phyloP scores from a whole-genome alignment of 2,797 vertebrate species.

The Margarornis squamiger region DNA sequence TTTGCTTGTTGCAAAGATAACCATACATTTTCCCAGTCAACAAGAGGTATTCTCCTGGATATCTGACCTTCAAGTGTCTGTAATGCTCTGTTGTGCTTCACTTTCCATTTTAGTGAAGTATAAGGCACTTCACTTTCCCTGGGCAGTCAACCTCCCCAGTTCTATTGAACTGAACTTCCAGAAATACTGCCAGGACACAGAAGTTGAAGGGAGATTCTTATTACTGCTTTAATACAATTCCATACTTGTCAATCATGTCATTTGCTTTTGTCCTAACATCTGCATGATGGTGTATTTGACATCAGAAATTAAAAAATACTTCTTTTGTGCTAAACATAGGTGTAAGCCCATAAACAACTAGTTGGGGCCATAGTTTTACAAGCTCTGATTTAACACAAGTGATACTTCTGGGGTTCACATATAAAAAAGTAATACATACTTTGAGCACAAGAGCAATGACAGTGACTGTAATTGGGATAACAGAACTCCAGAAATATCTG shows the following conservation, averaged over 20 bases:
- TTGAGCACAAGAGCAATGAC: neutral
- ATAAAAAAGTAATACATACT: neutral
- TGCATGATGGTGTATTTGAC: neutral
- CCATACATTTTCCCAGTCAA: neutral
- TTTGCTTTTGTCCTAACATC: neutral
- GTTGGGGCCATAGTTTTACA: neutral
- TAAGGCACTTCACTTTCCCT: neutral
- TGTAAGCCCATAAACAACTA: neutral
- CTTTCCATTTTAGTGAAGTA: neutral
- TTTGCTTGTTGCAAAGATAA: neutral
- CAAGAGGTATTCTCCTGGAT: neutral
- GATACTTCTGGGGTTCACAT: neutral
- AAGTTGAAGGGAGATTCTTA: neutral
- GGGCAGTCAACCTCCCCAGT: neutral
- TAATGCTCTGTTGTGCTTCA: neutral
- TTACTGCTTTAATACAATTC: neutral
- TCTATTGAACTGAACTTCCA: neutral
- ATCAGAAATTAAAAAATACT: neutral
- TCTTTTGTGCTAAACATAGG: neutral
- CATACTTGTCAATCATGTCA: neutral
- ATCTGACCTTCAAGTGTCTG: neutral
- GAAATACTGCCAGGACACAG: neutral
- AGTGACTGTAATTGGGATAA: neutral
- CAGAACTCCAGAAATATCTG: neutral
- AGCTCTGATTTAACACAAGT: neutral